Base-by-base conservation (phyloP, 2,797 vertebrate genomes). In the Sebastiscus tertius region DNA sequence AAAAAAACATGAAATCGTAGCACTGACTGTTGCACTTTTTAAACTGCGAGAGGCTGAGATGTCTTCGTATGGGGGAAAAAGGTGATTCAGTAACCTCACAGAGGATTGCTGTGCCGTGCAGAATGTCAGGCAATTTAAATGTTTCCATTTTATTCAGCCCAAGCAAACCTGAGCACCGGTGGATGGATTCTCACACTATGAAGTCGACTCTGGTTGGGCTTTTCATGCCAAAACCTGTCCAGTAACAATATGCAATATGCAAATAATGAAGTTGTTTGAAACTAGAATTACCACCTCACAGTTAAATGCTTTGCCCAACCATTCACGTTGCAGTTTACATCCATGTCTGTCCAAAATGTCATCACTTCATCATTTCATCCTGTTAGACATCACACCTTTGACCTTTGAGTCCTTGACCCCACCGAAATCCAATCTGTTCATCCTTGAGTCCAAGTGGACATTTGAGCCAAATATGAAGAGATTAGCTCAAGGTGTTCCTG, bases 21-120 rank as follows among this genome's bases (percentile, higher is more conserved):
- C 70, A 71, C 27, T 80, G 71, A 75, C 72, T 72, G 49, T n/a
- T 77, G 78, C 82, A 83, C 76, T 87, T 86, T 90, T 87, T 49
- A 46, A 79, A 73, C 1, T 16, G 65, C 24, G 68, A 67, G 34
- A 71, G 66, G 58, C 33, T 72, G 49, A 69, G 72, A 72, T 39
- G 27, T 42, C 12, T 34, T 74, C 20, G 60, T 80, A 22, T 33
- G n/a, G 18, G 18, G 6, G 3, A 7, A 4, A 22, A 42, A 2
- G 77, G 18, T 39, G 34, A 34, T 67, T 76, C 56, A 5, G 76
- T 59, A 67, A 67, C 58, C 14, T 67, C 24, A 14, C 33, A 8
- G 33, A 0, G 63, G 71, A 70, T 33, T 76, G 71, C 81, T 79
- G 75, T 52, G 75, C 29, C 1, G 2, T 71, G 75, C 81, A 79